A percentile compares a stretch with the other conserved stretches of the same genome.
Conservation (phyloP, 1,140 invertebrate species). For the Leptinotarsa texana region DNA sequence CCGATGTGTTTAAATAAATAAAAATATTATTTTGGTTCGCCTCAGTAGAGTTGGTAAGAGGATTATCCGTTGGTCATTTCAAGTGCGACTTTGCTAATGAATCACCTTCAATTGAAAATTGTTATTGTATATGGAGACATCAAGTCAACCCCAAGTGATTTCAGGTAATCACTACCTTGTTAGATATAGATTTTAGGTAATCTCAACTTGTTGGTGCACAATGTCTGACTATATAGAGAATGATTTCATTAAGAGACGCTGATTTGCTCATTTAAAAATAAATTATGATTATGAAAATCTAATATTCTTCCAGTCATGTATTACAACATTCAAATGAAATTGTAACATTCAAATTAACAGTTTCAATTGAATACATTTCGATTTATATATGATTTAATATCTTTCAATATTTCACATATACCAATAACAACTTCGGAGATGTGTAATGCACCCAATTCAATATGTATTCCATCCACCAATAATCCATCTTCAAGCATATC, state of each 20-base stretch:
- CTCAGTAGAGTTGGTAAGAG: no score
- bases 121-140: not conserved
- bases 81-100: no score
- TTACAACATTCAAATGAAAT: conserved; percentile 7
- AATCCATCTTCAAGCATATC: conserved; percentile 12
- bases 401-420: conserved; percentile 8
- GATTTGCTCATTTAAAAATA: not conserved
- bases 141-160: not conserved
- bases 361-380: conserved; percentile 4
- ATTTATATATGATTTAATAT: conserved; percentile 10
- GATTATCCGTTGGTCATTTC: no score
- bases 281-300: no score
- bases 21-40: no score
- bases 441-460: not conserved
- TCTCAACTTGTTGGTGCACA: not conserved
- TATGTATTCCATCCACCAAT: conserved; percentile 1
- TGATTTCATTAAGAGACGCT: not conserved
- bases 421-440: conserved; percentile 8
- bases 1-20: no score
- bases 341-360: not conserved
- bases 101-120: no score
- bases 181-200: not conserved
- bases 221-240: not conserved
- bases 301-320: not conserved
- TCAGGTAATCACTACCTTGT: not conserved